Evolutionary conservation across 2,113 vertebrate species (phyloP).

Genomic region (Eublepharis macularius): DNA sequence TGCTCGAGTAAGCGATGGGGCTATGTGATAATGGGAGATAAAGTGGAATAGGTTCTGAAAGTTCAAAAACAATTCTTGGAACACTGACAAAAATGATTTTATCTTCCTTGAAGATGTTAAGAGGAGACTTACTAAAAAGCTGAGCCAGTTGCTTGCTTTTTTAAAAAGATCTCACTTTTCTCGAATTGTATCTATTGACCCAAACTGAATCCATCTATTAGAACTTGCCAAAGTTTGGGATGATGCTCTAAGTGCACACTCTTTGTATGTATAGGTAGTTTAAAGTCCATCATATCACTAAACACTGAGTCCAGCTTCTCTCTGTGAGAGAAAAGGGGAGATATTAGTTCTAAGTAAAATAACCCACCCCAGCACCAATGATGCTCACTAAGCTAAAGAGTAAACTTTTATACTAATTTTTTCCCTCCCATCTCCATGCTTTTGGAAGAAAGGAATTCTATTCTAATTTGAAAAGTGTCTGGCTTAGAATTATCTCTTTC

Average conservation of each 20-base stretch:
- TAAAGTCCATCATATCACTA: no score
- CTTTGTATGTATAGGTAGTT: background rate
- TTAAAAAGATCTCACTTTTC: background rate
- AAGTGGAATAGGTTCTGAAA: background rate
- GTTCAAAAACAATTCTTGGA: background rate
- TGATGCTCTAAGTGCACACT: background rate
- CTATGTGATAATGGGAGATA: background rate
- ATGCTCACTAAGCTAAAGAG: no score
- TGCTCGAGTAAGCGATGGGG: background rate
- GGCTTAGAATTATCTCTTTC: no score
- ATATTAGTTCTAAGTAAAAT: no score
- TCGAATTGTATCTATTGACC: background rate
- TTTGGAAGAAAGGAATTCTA: no score
- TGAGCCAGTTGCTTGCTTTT: background rate
- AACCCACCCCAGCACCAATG: no score
- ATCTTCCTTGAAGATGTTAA: background rate
- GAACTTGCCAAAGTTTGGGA: background rate
- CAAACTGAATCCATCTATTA: background rate
- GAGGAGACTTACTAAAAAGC: background rate
- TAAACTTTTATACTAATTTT: no score
- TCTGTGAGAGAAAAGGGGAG: no score
- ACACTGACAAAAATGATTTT: background rate
- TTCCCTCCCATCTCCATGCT: no score
- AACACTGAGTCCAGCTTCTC: no score
- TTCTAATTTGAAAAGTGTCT: no score